Percentiles rank a stretch among this genome's conserved stretches.
Conservation (phyloP, 2,888 invertebrate genomes). For the Meganola albula region DNA sequence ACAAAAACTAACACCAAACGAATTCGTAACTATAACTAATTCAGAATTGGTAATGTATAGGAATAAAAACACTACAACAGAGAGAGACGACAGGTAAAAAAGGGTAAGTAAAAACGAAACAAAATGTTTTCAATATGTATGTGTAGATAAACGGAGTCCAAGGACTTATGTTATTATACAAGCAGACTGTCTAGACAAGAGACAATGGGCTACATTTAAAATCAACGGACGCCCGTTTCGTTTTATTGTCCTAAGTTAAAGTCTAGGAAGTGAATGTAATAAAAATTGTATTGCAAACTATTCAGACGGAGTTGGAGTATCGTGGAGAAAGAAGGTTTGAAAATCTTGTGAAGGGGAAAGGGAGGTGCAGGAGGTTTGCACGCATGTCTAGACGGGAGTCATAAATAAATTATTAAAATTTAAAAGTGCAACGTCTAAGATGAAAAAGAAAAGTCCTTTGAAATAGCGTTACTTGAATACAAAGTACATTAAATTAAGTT, state of each 20-base stretch:
- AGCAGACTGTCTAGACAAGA: conserved; percentile 29
- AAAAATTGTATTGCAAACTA: conserved; percentile 30
- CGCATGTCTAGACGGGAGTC: conserved; percentile 48
- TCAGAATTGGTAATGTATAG: conserved; percentile 7
- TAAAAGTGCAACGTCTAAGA: conserved; percentile 16
- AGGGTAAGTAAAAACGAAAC: conserved; percentile 18
- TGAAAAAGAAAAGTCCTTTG: not conserved
- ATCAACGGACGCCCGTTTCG: conserved; percentile 18
- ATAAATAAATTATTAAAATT: conserved; percentile 24
- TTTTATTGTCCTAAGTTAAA: conserved; percentile 28
- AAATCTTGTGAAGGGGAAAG: conserved; percentile 7
- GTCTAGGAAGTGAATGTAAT: conserved; percentile 17
- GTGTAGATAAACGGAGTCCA: conserved; percentile 20
- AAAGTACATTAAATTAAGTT: no score
- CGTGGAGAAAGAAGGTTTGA: not conserved
- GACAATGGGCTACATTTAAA: conserved; percentile 28
- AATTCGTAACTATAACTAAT: no score
- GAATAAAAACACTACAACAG: conserved; percentile 10
- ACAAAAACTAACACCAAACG: conserved; percentile 6
- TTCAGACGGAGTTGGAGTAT: conserved; percentile 27
- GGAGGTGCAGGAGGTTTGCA: conserved; percentile 29
- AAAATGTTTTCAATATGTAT: conserved; percentile 20
- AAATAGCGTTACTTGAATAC: not conserved
- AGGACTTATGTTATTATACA: conserved; percentile 28
- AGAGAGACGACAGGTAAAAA: conserved; percentile 18